phyloP scores from a whole-genome alignment of 2,888 invertebrate species.

The Gasteruption jaculator region DNA sequence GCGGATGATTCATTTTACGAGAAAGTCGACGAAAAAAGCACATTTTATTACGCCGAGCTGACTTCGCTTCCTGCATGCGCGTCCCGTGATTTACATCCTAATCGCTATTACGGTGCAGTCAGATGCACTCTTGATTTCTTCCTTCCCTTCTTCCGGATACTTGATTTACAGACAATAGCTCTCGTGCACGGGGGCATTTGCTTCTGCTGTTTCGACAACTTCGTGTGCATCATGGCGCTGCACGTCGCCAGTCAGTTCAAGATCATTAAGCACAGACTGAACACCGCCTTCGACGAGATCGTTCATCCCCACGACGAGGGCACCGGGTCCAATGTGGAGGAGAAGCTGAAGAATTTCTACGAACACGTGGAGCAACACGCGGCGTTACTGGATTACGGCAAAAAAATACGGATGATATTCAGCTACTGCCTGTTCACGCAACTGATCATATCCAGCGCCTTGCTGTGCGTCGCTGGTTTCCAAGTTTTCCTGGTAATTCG shows the following conservation, averaged over 20 bases:
- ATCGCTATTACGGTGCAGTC: too few species aligned
- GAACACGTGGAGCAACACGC: too few species aligned
- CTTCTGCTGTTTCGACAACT: constrained; percentile 32
- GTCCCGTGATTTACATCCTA: too few species aligned
- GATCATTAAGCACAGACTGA: constrained; percentile 27
- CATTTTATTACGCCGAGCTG: too few species aligned
- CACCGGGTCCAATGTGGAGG: neutral
- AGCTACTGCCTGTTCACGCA: constrained; percentile 22
- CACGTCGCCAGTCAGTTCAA: constrained; percentile 29
- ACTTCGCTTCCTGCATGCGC: too few species aligned
- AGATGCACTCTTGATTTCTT: too few species aligned
- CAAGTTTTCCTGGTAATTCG: constrained; percentile 28
- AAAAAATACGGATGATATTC: constrained; percentile 24
- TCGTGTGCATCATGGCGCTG: constrained; percentile 25
- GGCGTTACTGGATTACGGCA: constrained; percentile 20
- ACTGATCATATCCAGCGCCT: constrained; percentile 20
- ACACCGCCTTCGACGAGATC: constrained; percentile 10
- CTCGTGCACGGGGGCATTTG: constrained; percentile 22
- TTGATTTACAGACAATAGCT: constrained; percentile 18
- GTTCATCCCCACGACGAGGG: constrained; percentile 1
- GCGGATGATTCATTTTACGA: too few species aligned
- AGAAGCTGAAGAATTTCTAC: constrained; percentile 4
- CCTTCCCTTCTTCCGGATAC: neutral
- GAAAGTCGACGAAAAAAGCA: too few species aligned
- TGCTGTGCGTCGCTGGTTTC: constrained; percentile 30